Conservation (phyloP, 2,113 vertebrate genomes). For the Urocynchramus pylzowi region DNA sequence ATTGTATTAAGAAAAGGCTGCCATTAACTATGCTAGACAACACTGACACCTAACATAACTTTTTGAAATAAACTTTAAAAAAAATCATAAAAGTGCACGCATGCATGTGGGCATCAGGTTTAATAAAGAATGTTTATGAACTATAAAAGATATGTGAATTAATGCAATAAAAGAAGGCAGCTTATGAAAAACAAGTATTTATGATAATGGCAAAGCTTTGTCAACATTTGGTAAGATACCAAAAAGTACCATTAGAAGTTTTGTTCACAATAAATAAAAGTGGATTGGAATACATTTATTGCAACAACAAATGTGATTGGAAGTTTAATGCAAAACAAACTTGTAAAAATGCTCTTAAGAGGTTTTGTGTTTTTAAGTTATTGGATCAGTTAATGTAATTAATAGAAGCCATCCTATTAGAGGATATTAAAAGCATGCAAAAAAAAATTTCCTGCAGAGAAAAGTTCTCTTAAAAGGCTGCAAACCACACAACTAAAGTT, state of each 20-base stretch:
- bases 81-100: neutral
- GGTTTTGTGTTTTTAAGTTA: neutral
- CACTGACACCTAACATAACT: neutral
- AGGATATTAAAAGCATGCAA: neutral
- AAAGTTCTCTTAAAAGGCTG: neutral
- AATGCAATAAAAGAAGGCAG: neutral
- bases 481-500: neutral
- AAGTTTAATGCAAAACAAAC: neutral
- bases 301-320: neutral
- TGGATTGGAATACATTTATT: neutral
- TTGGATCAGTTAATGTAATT: neutral
- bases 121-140: constrained; percentile 16
- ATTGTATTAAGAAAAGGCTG: neutral
- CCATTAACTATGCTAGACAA: neutral
- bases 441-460: neutral
- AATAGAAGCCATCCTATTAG: neutral
- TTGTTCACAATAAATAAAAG: neutral
- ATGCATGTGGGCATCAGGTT: neutral
- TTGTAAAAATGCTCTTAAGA: neutral
- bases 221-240: neutral
- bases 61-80: neutral
- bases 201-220: neutral
- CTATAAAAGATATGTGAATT: neutral
- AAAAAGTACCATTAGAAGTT: neutral
- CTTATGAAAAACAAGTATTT: constrained; percentile 19